Evolutionary conservation across 1,140 invertebrate genomes (phyloP).

Genomic region (Spodoptera frugiperda): DNA sequence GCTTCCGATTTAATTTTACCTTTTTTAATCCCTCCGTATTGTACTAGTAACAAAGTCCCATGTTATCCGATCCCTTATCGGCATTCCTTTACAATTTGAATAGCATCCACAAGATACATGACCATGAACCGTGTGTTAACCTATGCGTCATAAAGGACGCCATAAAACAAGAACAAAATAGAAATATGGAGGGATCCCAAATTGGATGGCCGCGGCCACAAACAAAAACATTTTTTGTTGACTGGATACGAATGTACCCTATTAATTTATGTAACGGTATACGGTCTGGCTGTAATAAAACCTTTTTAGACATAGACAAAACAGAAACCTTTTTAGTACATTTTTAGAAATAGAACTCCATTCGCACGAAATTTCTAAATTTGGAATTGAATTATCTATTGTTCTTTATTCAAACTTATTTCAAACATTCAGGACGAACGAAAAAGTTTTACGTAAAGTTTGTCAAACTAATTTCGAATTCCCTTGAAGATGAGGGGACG

Average conservation of each 20-base stretch:
- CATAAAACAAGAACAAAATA: conserved; percentile 24
- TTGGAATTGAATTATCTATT: not conserved
- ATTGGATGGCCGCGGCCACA: conserved; percentile 9
- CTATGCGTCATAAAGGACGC: conserved; percentile 36
- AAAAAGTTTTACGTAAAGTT: not conserved
- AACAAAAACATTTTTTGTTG: conserved; percentile 28
- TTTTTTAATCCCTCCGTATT: conserved; percentile 24
- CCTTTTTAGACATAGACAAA: not conserved
- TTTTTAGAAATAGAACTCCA: not conserved
- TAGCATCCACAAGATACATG: conserved; percentile 6
- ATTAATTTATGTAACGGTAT: conserved; percentile 13
- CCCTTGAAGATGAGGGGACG: not conserved
- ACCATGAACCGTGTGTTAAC: conserved; percentile 23
- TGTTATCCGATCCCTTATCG: conserved; percentile 13
- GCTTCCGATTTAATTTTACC: conserved; percentile 4
- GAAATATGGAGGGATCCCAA: conserved; percentile 17
- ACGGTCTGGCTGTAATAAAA: conserved; percentile 1
- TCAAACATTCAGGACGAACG: not conserved
- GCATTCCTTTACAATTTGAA: conserved; percentile 22
- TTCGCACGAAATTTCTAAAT: not conserved
- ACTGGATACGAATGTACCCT: conserved; percentile 9
- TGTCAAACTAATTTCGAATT: not conserved
- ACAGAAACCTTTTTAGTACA: not conserved
- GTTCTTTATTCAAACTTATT: no score
- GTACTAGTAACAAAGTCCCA: not conserved